A percentile compares a stretch with the other conserved stretches of the same genome.
phyloP scores from a whole-genome alignment of 64 coral and sea anemone species.

The Montipora efflorescens region DNA sequence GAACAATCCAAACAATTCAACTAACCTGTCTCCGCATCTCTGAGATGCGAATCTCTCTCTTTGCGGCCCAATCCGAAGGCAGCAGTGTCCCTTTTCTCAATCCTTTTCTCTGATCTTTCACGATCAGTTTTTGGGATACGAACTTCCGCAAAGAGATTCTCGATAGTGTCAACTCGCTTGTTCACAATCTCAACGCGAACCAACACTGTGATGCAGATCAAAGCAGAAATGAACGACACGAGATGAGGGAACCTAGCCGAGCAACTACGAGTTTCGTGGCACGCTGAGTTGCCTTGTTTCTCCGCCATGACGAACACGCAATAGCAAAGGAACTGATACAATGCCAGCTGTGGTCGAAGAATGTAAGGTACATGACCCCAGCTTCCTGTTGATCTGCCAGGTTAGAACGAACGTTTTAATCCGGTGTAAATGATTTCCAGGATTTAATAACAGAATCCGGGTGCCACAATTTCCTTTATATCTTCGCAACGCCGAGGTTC shows the following conservation, averaged over 20 bases:
- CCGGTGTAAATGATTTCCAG: too few relatives aligned
- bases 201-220: conserved; percentile 17
- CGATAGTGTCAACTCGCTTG: background rate
- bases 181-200: conserved; percentile 30
- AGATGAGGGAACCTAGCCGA: background rate
- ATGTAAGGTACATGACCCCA: too few relatives aligned
- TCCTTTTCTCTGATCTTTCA: background rate
- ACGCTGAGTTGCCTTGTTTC: background rate
- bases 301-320: background rate
- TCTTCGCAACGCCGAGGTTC: too few relatives aligned
- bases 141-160: background rate
- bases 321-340: too few relatives aligned
- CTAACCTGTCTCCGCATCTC: background rate
- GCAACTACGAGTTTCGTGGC: background rate
- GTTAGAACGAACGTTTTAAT: too few relatives aligned
- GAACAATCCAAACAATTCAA: too few relatives aligned
- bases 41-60: background rate
- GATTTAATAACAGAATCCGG: too few relatives aligned
- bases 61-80: background rate
- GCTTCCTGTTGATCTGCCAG: too few relatives aligned
- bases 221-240: background rate
- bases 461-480: too few relatives aligned
- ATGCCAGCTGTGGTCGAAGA: too few relatives aligned
- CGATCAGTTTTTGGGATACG: background rate
- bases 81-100: background rate